A percentile compares a stretch with the other conserved stretches of the same genome.
These are phyloP conservation scores for Pomatorhinus ruficollis DNA, from an alignment of 2,113 vertebrate species.

Conservation along the genomic window DNA sequence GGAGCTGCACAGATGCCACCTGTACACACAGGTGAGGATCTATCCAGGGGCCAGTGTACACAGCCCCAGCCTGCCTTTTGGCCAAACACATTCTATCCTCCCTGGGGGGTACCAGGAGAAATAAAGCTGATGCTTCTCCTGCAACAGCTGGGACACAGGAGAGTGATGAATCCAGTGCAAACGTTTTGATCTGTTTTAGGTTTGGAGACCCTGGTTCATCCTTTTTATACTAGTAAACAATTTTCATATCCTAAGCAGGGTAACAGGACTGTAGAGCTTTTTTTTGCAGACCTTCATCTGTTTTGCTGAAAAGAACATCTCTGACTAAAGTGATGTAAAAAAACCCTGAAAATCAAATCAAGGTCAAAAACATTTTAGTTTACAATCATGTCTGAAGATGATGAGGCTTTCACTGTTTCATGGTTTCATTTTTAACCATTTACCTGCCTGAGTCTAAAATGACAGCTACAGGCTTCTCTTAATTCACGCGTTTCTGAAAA, in stretches of 20 bases:
- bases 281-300: background rate
- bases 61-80: background rate
- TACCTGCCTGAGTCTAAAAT: background rate
- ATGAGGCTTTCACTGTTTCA: background rate
- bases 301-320: background rate
- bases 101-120: background rate
- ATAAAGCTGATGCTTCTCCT: background rate
- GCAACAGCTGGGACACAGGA: accelerated
- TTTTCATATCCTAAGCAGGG: background rate
- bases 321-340: background rate
- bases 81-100: background rate
- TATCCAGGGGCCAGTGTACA: background rate
- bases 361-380: background rate
- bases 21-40: background rate
- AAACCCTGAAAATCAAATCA: background rate
- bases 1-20: background rate
- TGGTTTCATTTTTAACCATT: conserved; percentile 12
- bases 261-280: background rate
- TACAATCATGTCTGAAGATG: background rate
- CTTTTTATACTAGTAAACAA: background rate
- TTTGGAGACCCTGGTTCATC: background rate
- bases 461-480: background rate
- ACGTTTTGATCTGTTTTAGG: background rate
- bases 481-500: conserved; percentile 11
- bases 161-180: background rate